Conservation (phyloP, 2,113 vertebrate genomes). For the Octodon degus region DNA sequence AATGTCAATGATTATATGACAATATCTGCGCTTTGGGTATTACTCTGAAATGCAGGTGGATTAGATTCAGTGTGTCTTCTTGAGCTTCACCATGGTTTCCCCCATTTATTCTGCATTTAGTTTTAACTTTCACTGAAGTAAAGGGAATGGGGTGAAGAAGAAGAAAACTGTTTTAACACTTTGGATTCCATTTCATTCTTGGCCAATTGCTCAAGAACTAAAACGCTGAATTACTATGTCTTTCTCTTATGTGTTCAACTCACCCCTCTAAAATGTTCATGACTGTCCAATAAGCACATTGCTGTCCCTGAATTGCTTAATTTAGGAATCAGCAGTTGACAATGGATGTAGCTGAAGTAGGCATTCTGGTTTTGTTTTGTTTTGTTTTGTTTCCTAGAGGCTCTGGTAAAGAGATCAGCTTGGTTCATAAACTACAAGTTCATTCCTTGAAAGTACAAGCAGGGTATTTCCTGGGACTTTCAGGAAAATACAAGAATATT, state of each 20-base stretch:
- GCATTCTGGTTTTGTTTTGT: neutral
- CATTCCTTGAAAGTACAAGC: conserved; percentile 27
- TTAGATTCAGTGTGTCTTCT: neutral
- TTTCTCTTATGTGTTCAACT: conserved; percentile 39
- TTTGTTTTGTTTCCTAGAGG: neutral
- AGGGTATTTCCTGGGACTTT: neutral
- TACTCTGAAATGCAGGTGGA: neutral
- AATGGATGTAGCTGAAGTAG: neutral
- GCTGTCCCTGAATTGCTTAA: conserved; percentile 13
- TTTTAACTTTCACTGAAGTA: neutral
- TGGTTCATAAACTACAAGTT: conserved; percentile 11
- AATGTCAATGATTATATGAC: neutral
- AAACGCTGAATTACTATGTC: conserved; percentile 41
- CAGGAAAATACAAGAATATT: neutral
- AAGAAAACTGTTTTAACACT: conserved; percentile 42
- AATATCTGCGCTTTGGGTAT: neutral
- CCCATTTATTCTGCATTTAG: neutral
- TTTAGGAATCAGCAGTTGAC: conserved; percentile 17
- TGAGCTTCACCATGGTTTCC: neutral
- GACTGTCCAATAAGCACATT: neutral
- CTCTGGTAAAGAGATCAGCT: conserved; percentile 3
- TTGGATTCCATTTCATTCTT: conserved; percentile 11
- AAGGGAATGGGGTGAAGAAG: neutral
- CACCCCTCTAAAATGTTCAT: neutral
- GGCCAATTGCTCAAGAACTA: conserved; percentile 5